These are phyloP conservation scores for Hecatera dysodea DNA, from an alignment of 2,888 invertebrate genomes.

Conservation along the genomic window DNA sequence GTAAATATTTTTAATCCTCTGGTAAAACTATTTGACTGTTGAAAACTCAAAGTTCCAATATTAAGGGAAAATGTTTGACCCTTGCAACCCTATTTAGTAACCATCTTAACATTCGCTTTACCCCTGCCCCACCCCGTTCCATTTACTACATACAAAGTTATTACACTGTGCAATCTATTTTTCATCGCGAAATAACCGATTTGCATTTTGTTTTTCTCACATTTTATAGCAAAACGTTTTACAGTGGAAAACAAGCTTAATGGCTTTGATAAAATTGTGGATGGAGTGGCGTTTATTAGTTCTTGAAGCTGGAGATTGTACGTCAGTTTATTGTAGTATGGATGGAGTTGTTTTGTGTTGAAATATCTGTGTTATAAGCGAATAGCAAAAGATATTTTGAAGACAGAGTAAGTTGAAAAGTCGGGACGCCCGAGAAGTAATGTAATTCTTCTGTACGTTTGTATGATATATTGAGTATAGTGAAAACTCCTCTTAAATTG, in stretches of 20 bases:
- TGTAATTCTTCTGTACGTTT: no score
- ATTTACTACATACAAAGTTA: conserved; percentile 62
- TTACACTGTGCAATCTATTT: conserved; percentile 64
- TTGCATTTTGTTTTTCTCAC: conserved; percentile 62
- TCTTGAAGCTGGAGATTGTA: conserved; percentile 5
- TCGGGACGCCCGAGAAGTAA: no score
- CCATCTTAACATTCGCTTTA: conserved; percentile 64
- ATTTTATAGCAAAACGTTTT: conserved; percentile 49
- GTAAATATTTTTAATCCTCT: no score
- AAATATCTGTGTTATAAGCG: background rate
- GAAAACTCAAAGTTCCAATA: conserved; percentile 3
- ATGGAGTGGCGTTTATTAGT: conserved; percentile 44
- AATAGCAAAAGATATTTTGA: no score
- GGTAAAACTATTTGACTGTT: no score
- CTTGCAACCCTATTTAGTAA: conserved; percentile 39
- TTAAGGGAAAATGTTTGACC: background rate
- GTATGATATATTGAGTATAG: no score
- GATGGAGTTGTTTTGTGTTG: background rate
- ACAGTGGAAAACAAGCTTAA: conserved; percentile 53
- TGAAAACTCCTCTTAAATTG: no score
- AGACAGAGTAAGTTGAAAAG: no score
- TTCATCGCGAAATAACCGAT: conserved; percentile 61
- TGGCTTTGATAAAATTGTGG: conserved; percentile 34
- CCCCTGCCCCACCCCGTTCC: conserved; percentile 28
- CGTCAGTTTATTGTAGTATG: conserved; percentile 10